Evolutionary conservation across 2,888 invertebrate species (phyloP).

Genomic region (Coremacera marginata): DNA sequence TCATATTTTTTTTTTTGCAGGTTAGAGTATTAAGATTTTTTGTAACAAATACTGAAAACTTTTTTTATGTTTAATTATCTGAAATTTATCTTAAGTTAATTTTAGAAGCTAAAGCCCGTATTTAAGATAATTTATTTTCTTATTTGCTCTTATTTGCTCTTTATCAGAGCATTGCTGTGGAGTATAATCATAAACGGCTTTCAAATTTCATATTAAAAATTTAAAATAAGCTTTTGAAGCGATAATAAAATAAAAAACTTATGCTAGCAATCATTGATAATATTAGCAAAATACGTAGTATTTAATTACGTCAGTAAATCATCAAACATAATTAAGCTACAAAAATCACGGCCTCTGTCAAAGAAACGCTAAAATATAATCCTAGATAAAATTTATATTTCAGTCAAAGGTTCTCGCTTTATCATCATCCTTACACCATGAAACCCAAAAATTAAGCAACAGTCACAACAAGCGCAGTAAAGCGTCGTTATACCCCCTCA

Average conservation of each 20-base stretch:
- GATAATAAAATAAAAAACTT: background rate
- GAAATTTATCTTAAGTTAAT: too few relatives aligned
- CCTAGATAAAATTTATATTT: constrained; percentile 59
- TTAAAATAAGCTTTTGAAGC: background rate
- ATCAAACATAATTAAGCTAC: constrained; percentile 61
- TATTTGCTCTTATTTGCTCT: too few relatives aligned
- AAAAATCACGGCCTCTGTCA: constrained; percentile 64
- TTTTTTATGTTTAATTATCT: too few relatives aligned
- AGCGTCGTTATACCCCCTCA: constrained; percentile 28
- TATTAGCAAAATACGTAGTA: constrained; percentile 49
- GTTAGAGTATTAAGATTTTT: too few relatives aligned
- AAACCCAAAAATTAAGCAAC: constrained; percentile 55
- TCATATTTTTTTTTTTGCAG: too few relatives aligned
- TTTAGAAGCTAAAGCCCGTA: too few relatives aligned
- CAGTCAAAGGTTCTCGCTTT: background rate
- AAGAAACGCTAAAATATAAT: constrained; percentile 64
- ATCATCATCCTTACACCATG: constrained; percentile 37
- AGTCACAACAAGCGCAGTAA: constrained; percentile 47
- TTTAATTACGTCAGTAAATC: constrained; percentile 53
- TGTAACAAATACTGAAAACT: too few relatives aligned
- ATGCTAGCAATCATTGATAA: constrained; percentile 27
- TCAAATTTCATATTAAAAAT: background rate
- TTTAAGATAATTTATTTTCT: too few relatives aligned
- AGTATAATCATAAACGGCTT: too few relatives aligned
- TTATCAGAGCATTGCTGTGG: too few relatives aligned